Conservation (phyloP, 2,797 vertebrate species). For the Karalla daura region DNA sequence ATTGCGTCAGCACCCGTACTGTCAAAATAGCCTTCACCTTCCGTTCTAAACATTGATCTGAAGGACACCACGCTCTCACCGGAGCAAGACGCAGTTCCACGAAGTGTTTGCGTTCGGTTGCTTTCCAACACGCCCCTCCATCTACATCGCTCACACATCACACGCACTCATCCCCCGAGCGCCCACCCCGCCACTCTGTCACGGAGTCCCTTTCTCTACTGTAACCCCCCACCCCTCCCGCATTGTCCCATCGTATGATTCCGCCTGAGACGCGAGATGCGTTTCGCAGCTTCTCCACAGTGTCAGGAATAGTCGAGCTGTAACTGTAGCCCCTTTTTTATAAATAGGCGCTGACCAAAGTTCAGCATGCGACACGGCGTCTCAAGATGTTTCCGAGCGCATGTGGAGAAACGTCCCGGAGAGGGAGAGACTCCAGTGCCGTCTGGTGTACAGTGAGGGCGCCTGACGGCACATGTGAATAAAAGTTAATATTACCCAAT, state of each 20-base stretch:
- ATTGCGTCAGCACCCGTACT: neutral
- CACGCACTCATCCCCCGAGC: neutral
- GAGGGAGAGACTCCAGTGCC: neutral
- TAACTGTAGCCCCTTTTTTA: constrained; percentile 79
- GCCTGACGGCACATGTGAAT: neutral
- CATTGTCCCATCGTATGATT: constrained; percentile 54
- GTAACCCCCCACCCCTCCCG: constrained; percentile 23
- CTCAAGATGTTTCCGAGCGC: constrained; percentile 56
- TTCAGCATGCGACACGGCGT: constrained; percentile 60
- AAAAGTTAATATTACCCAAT: too few species aligned
- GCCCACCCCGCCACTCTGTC: neutral
- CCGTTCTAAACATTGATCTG: too few species aligned
- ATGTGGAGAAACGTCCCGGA: constrained; percentile 36
- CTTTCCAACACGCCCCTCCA: neutral
- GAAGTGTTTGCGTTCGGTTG: too few species aligned
- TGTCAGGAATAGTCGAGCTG: constrained; percentile 77
- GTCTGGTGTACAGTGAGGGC: neutral
- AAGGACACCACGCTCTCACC: too few species aligned
- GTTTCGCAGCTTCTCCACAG: constrained; percentile 55
- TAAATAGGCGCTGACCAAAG: constrained; percentile 77
- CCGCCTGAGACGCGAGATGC: constrained; percentile 63
- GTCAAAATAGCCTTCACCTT: neutral
- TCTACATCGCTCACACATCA: constrained; percentile 15
- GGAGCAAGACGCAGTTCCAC: too few species aligned
- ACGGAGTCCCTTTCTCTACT: constrained; percentile 9